These are phyloP conservation scores for Maniola hyperantus DNA, from an alignment of 2,888 invertebrate species.

Conservation along the genomic window DNA sequence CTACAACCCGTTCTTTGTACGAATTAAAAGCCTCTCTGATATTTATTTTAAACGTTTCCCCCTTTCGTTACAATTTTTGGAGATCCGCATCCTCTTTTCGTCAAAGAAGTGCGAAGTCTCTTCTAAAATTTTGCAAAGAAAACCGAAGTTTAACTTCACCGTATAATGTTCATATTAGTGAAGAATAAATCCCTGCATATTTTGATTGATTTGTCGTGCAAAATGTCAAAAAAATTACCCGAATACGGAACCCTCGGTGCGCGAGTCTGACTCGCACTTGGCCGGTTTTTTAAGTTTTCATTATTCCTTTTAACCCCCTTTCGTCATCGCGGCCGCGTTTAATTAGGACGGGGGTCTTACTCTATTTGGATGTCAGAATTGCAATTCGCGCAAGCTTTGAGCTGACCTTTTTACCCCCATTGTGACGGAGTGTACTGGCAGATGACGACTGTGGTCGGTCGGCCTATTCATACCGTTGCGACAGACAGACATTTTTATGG, in stretches of 20 bases:
- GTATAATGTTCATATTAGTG: no score
- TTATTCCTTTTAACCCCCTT: conserved; percentile 43
- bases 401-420: conserved; percentile 35
- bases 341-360: conserved; percentile 50
- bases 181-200: neutral
- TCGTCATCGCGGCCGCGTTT: conserved; percentile 50
- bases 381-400: conserved; percentile 41
- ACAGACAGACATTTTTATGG: conserved; percentile 24
- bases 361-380: conserved; percentile 41
- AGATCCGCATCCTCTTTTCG: neutral
- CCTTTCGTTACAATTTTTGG: conserved; percentile 40
- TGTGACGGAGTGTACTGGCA: conserved; percentile 21
- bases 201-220: no score
- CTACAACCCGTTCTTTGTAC: conserved; percentile 45
- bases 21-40: conserved; percentile 59
- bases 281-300: conserved; percentile 34
- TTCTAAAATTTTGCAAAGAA: neutral
- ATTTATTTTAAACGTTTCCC: conserved; percentile 57
- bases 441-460: conserved; percentile 16
- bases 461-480: conserved; percentile 26
- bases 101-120: neutral
- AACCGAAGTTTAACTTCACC: no score
- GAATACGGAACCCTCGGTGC: neutral
- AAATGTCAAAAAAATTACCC: no score
- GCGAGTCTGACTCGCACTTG: neutral